Conservation (phyloP, 92 coral and sea anemone species). For the Epizoanthus ramosus region DNA sequence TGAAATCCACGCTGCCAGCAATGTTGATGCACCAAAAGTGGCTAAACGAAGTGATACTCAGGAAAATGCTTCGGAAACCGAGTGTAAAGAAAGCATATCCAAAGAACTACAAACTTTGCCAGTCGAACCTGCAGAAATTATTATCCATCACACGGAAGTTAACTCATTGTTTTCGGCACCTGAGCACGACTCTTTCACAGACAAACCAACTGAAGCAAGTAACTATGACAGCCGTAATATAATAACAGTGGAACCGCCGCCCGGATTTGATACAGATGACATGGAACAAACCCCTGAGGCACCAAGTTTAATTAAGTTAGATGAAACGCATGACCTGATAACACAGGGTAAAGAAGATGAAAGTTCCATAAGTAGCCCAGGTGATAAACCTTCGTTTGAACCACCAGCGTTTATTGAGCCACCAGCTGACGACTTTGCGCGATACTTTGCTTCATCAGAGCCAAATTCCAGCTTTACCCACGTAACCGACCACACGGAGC, state of each 20-base stretch:
- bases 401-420: background rate
- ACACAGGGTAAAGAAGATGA: background rate
- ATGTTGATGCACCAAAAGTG: background rate
- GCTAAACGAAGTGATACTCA: background rate
- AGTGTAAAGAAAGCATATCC: background rate
- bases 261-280: constrained; percentile 13
- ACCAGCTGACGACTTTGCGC: constrained; percentile 15
- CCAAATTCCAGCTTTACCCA: background rate
- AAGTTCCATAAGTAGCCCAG: background rate
- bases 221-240: background rate
- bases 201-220: constrained; percentile 6
- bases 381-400: background rate
- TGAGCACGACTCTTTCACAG: constrained; percentile 5
- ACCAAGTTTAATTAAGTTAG: background rate
- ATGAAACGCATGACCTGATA: background rate
- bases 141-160: background rate
- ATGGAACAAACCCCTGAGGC: background rate
- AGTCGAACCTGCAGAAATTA: background rate
- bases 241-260: constrained; percentile 23
- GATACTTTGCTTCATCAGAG: constrained; percentile 18
- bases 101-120: background rate
- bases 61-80: background rate
- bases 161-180: constrained; percentile 9
- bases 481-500: background rate
- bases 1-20: background rate